phyloP scores from a whole-genome alignment of 2,797 vertebrate species.

The Diceros bicornis region DNA sequence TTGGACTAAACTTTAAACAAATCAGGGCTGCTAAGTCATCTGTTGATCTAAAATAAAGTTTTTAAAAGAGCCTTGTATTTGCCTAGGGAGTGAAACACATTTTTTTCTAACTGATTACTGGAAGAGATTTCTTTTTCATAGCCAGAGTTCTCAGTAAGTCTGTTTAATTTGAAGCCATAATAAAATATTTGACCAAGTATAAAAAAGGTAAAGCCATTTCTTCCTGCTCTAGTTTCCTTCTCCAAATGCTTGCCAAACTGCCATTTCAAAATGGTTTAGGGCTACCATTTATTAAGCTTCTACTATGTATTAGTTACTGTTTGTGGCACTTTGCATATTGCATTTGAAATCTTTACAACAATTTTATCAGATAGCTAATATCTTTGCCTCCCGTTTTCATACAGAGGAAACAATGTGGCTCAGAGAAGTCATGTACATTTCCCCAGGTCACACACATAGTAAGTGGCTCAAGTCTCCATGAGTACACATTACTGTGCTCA shows the following conservation, averaged over 20 bases:
- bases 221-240: background rate
- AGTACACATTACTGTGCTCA: background rate
- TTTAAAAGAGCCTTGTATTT: constrained; percentile 36
- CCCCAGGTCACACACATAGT: background rate
- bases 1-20: constrained; percentile 41
- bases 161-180: constrained; percentile 57
- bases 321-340: background rate
- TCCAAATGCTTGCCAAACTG: background rate
- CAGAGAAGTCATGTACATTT: background rate
- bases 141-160: background rate
- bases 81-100: background rate
- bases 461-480: background rate
- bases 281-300: background rate
- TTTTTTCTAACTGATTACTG: constrained; percentile 30
- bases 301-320: background rate
- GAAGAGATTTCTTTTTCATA: constrained; percentile 51
- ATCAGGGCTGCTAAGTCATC: constrained; percentile 8
- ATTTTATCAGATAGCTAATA: constrained; percentile 4
- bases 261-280: background rate
- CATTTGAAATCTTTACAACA: background rate
- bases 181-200: constrained; percentile 52
- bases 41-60: constrained; percentile 13
- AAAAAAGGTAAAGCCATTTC: constrained; percentile 40
- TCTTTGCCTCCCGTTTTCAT: background rate
- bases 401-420: background rate